These are phyloP conservation scores for Diarsia brunnea DNA, from an alignment of 2,888 invertebrate genomes.

Conservation along the genomic window DNA sequence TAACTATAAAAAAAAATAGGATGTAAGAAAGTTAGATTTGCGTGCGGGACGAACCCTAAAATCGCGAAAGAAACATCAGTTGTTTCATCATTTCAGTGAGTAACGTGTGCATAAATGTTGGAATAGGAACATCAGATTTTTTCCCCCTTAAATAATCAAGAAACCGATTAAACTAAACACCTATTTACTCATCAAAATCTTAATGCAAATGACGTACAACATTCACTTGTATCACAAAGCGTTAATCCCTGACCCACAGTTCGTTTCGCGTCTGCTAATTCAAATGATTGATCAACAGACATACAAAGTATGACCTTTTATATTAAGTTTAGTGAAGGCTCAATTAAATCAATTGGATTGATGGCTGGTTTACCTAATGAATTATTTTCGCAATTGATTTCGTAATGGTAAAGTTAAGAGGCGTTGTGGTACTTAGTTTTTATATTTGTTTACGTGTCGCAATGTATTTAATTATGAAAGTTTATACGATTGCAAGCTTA, in stretches of 20 bases:
- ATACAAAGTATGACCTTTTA: slow-evolving; percentile 39
- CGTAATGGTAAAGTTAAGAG: slow-evolving; percentile 24
- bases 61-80: too few relatives aligned
- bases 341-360: slow-evolving; percentile 56
- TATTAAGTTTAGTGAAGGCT: slow-evolving; percentile 37
- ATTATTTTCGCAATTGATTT: slow-evolving; percentile 55
- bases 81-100: too few relatives aligned
- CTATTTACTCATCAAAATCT: neutral
- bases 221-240: slow-evolving; percentile 11
- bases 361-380: slow-evolving; percentile 49
- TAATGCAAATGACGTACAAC: neutral
- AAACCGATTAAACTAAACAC: neutral
- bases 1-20: too few relatives aligned
- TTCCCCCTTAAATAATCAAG: neutral
- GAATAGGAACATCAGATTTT: too few relatives aligned
- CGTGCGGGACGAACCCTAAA: too few relatives aligned
- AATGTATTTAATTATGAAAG: slow-evolving; percentile 32
- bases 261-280: slow-evolving; percentile 33
- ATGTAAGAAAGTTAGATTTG: too few relatives aligned
- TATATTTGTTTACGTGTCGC: slow-evolving; percentile 20
- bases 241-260: slow-evolving; percentile 25
- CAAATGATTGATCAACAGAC: slow-evolving; percentile 53
- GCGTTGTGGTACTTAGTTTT: slow-evolving; percentile 7
- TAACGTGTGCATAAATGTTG: too few relatives aligned
- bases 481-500: slow-evolving; percentile 3